Evolutionary conservation across 2,888 invertebrate species (phyloP).

Genomic region (Onthophagus sagittarius): DNA sequence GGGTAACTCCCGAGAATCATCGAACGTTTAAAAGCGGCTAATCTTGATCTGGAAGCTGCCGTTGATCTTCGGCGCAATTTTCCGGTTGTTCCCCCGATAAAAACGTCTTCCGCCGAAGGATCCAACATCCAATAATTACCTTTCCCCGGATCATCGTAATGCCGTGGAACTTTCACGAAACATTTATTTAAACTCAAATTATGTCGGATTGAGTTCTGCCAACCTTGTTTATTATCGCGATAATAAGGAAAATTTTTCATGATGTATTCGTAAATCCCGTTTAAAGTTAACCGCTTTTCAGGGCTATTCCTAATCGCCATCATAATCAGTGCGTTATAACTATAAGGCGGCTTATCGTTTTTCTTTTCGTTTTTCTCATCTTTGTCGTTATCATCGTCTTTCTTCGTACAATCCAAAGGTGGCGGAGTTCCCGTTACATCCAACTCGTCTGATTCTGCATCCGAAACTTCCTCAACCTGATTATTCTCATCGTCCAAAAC

Average conservation of each 20-base stretch:
- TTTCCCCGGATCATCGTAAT: slow-evolving; percentile 98
- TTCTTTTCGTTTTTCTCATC: slow-evolving; percentile 68
- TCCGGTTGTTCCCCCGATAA: slow-evolving; percentile 96
- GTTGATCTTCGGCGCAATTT: slow-evolving; percentile 89
- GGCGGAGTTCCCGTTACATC: slow-evolving; percentile 76
- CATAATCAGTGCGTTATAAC: slow-evolving; percentile 99
- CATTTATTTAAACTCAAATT: slow-evolving; percentile 97
- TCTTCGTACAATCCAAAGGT: slow-evolving; percentile 59
- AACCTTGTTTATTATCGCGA: slow-evolving; percentile 95
- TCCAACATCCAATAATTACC: slow-evolving; percentile 99
- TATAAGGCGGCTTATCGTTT: slow-evolving; percentile 93
- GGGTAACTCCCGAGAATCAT: slow-evolving; percentile 60
- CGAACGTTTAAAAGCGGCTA: slow-evolving; percentile 86
- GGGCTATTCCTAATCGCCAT: slow-evolving; percentile 95
- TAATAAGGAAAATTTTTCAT: slow-evolving; percentile 99
- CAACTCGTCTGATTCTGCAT: slow-evolving; percentile 60
- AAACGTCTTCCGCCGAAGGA: slow-evolving; percentile 94
- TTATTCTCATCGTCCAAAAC: slow-evolving; percentile 28
- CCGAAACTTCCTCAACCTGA: slow-evolving; percentile 48
- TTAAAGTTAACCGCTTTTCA: slow-evolving; percentile 86
- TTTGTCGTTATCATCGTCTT: slow-evolving; percentile 26
- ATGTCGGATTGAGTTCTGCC: slow-evolving; percentile 99
- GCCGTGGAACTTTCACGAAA: slow-evolving; percentile 94
- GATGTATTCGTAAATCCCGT: slow-evolving; percentile 98
- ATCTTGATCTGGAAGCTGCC: slow-evolving; percentile 80